Percentiles rank a stretch among this genome's conserved stretches.
phyloP scores from a whole-genome alignment of 2,888 invertebrate species.

The Synanthedon tipuliformis region DNA sequence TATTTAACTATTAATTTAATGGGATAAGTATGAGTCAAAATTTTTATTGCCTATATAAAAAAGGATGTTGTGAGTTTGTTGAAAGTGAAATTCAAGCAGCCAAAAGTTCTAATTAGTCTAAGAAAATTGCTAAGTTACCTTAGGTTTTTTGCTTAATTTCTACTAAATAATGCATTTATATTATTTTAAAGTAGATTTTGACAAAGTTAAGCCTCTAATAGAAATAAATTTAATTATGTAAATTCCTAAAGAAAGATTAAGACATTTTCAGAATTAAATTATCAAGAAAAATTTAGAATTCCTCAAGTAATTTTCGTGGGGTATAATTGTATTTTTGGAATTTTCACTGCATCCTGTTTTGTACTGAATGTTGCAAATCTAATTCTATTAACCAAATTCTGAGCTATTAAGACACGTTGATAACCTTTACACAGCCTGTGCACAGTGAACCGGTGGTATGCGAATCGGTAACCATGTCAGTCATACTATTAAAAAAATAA shows the following conservation, averaged over 20 bases:
- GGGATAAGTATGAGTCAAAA: constrained; percentile 12
- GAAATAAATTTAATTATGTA: too few species aligned
- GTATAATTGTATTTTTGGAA: constrained; percentile 12
- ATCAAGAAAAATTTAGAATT: too few species aligned
- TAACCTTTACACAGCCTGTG: constrained; percentile 49
- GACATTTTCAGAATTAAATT: too few species aligned
- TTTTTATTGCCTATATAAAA: constrained; percentile 6
- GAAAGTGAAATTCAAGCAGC: constrained; percentile 2
- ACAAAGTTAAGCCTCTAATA: too few species aligned
- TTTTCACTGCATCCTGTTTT: constrained; percentile 28
- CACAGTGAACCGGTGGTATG: constrained; percentile 61
- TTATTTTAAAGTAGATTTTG: too few species aligned
- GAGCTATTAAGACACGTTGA: constrained; percentile 50
- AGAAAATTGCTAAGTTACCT: too few species aligned
- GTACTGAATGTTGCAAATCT: constrained; percentile 6
- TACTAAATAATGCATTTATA: too few species aligned
- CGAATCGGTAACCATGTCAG: constrained; percentile 60
- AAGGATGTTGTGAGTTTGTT: constrained; percentile 9
- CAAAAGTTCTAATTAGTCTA: constrained; percentile 1
- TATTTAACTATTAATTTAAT: constrained; percentile 11
- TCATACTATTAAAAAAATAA: constrained; percentile 9
- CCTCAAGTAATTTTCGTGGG: neutral
- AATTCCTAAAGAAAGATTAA: too few species aligned
- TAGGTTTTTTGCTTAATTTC: too few species aligned
- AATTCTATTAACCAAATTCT: constrained; percentile 12